Base-by-base conservation (phyloP, 2,888 invertebrate species). In the Thecocarcelia acutangulata region DNA sequence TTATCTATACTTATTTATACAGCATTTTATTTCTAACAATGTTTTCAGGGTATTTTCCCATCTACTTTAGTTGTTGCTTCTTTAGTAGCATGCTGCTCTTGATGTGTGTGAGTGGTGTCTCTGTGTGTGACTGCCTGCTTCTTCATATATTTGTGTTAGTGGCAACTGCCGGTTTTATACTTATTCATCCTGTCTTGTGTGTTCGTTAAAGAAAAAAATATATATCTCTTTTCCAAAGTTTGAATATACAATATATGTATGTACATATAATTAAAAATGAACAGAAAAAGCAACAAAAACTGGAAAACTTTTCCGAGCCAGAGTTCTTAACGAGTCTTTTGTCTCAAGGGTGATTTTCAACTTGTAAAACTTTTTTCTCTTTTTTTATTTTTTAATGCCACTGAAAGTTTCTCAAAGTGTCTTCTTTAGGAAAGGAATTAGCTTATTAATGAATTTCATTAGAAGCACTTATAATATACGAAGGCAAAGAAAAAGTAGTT, bases 291-390 rank as follows among this genome's bases (percentile, higher is more conserved):
- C 28, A 44, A 21, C 11, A 59, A 33, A 46, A 76, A 76, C 68
- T 54, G 52, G 33, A 17, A 61, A 77, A 69, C 50, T 79, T 82
- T 83, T 82, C 44, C 75, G 73, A 81, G 79, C 74, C 76, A 83
- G n/a, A n/a, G 63, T 73, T 76, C 68, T 72, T 81, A 79, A 83
- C 75, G 74, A 81, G 81, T 61, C 61, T 76, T 81, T 83, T 84
- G 87, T 86, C 87, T 87, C 86, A 86, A 87, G 88, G 86, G 88
- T 87, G 85, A 84, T 85, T 79, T 44, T 76, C 44, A 76, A 63
- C 76, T 63, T 68, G 61, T 50, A 58, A 19, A 58, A 59, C 28
- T 52, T 37, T 76, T 44, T 79, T 42, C 46, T 6, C 4, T 24
- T 19, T 63, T 17, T 12, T 48, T 24, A 3, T 68, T 68, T 42